Conservation (phyloP, 2,888 invertebrate genomes). For the Yponomeuta plumbellus region DNA sequence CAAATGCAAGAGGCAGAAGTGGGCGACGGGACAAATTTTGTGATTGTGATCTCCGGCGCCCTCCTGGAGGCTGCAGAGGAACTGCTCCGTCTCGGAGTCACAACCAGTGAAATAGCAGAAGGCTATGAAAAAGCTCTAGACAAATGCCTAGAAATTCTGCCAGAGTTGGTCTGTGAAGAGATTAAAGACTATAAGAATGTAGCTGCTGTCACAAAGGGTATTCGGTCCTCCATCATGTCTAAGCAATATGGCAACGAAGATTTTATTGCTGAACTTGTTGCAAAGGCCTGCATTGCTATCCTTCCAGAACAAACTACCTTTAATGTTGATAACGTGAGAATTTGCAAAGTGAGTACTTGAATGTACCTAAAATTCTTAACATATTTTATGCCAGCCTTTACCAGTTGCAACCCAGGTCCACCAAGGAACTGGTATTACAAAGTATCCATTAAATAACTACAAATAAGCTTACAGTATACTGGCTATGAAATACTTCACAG, state of each 20-base stretch:
- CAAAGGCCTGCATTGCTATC: slow-evolving; percentile 92
- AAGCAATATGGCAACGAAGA: slow-evolving; percentile 99
- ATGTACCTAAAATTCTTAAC: neutral
- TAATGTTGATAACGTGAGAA: slow-evolving; percentile 97
- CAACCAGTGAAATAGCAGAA: slow-evolving; percentile 96
- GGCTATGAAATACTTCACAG: too few relatives aligned
- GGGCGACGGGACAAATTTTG: slow-evolving; percentile 99
- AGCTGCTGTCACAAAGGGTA: slow-evolving; percentile 82
- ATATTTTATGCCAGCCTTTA: too few relatives aligned
- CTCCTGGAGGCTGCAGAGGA: slow-evolving; percentile 95
- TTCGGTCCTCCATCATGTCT: slow-evolving; percentile 93
- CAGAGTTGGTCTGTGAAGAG: slow-evolving; percentile 85
- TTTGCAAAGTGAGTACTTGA: slow-evolving; percentile 84
- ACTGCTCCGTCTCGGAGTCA: slow-evolving; percentile 93
- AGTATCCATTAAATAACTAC: neutral
- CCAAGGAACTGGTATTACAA: too few relatives aligned
- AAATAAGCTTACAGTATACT: neutral
- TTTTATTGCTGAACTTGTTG: slow-evolving; percentile 89
- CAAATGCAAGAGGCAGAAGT: slow-evolving; percentile 99
- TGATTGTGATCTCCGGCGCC: slow-evolving; percentile 95
- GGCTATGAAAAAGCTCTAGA: slow-evolving; percentile 95
- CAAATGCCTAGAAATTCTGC: slow-evolving; percentile 93
- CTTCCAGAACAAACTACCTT: slow-evolving; percentile 91
- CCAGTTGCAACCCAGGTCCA: too few relatives aligned
- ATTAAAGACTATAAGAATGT: slow-evolving; percentile 82